Conservation (phyloP, 2,113 vertebrate species). For the Hyaena hyaena region DNA sequence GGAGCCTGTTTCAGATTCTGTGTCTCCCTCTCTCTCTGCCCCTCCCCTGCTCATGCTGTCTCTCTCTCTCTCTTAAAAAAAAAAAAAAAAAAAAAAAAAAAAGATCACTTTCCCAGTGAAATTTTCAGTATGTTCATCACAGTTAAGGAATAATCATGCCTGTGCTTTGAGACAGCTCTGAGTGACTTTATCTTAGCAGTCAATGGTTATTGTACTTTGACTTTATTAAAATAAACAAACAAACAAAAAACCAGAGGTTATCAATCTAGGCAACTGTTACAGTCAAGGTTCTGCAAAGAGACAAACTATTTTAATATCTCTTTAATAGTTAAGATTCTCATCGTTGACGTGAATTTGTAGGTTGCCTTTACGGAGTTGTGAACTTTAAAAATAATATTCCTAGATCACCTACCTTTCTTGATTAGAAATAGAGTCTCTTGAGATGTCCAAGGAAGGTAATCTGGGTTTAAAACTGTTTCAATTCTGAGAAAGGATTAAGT, state of each 20-base stretch:
- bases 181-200: background rate
- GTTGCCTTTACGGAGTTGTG: background rate
- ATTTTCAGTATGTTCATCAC: background rate
- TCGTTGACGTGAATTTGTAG: background rate
- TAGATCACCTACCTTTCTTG: background rate
- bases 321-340: background rate
- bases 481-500: background rate
- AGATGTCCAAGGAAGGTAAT: background rate
- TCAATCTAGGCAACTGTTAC: background rate
- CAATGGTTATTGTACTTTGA: background rate
- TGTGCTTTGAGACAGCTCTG: background rate
- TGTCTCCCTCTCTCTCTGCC: no score
- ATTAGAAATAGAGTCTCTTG: background rate
- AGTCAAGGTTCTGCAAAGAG: background rate
- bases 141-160: background rate
- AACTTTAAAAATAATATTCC: background rate
- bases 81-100: no score
- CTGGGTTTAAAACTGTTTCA: background rate
- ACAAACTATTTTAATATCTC: background rate
- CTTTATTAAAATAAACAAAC: background rate
- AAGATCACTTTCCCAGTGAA: background rate
- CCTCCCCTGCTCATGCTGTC: no score
- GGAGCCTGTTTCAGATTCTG: no score
- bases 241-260: background rate
- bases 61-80: no score